These are phyloP conservation scores for Bombyx mori DNA, from an alignment of 1,140 invertebrate genomes.

Conservation along the genomic window ASM3026992v2 NC_085107.1:19638001-19638500, in stretches of 20 bases:
- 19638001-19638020: constrained; percentile 40
- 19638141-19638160: not conserved
- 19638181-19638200: not conserved
- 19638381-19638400: too few relatives aligned
- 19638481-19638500: constrained; percentile 27
- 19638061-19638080: not conserved
- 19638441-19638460: not conserved
- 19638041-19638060: not conserved
- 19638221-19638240: constrained; percentile 1
- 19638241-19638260: not conserved
- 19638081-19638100: not conserved
- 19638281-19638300: too few relatives aligned
- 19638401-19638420: too few relatives aligned
- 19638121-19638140: not conserved
- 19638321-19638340: too few relatives aligned
- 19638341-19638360: too few relatives aligned
- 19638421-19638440: not conserved
- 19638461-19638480: constrained; percentile 24
- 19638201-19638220: constrained; percentile 1
- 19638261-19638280: not conserved
- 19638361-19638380: too few relatives aligned
- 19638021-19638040: constrained; percentile 14
- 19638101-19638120: not conserved
- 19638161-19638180: too few relatives aligned
- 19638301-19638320: too few relatives aligned